Conservation (phyloP, 2,113 vertebrate genomes). For the Pseudois nayaur region DNA sequence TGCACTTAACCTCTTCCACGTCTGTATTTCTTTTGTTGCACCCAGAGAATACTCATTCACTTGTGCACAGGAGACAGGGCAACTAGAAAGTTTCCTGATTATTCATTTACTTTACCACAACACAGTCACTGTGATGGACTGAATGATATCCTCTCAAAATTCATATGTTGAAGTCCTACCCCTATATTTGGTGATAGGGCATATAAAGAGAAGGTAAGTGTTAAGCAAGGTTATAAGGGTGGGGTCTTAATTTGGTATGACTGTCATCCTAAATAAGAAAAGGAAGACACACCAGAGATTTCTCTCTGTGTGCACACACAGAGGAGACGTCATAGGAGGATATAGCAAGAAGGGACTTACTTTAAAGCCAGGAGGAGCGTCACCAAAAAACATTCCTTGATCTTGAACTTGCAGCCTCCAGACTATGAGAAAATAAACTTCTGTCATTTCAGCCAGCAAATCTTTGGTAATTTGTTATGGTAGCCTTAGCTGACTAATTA, state of each 20-base stretch:
- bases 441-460: not conserved
- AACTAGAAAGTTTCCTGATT: not conserved
- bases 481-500: not conserved
- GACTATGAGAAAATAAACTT: not conserved
- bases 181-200: not conserved
- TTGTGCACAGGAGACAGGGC: not conserved
- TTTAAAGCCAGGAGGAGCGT: not conserved
- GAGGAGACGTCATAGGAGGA: not conserved
- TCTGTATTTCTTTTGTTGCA: not conserved
- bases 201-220: too few species aligned
- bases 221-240: not conserved
- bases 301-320: not conserved
- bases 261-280: not conserved
- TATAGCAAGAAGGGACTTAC: rapidly evolving
- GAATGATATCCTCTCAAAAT: not conserved
- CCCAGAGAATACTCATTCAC: not conserved
- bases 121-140: not conserved
- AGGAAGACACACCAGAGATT: not conserved
- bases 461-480: not conserved
- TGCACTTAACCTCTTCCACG: not conserved
- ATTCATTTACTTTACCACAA: not conserved
- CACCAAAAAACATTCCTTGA: not conserved
- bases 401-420: not conserved
- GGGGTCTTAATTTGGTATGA: not conserved
- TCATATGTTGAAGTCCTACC: not conserved